Evolutionary conservation across 2,888 invertebrate species (phyloP).

Genomic region (Ectobius pallidus): DNA sequence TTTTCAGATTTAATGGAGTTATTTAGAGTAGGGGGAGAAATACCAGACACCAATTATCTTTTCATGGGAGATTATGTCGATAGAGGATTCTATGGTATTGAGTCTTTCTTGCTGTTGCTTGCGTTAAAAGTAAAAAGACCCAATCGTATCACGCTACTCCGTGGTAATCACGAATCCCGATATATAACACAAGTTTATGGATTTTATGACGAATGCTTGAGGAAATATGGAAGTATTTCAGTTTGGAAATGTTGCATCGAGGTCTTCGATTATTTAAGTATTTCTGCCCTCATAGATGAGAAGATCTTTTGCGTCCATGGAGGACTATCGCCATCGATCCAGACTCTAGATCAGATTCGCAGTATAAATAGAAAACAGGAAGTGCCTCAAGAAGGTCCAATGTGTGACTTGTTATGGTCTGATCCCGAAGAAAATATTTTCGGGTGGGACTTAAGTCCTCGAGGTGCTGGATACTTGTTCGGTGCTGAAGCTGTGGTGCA

Average conservation of each 20-base stretch:
- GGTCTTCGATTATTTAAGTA: slow-evolving; percentile 64
- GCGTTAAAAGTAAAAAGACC: slow-evolving; percentile 67
- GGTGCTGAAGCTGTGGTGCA: slow-evolving; percentile 97
- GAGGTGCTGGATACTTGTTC: slow-evolving; percentile 98
- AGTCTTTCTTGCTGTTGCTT: slow-evolving; percentile 63
- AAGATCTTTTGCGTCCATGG: slow-evolving; percentile 70
- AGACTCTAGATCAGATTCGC: slow-evolving; percentile 66
- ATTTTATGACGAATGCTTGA: slow-evolving; percentile 68
- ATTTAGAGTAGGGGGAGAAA: slow-evolving; percentile 61
- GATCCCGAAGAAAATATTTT: slow-evolving; percentile 78
- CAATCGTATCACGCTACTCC: slow-evolving; percentile 65
- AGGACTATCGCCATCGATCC: slow-evolving; percentile 66
- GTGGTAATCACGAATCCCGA: slow-evolving; percentile 67
- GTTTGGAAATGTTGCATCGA: slow-evolving; percentile 70
- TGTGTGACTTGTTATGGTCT: slow-evolving; percentile 70
- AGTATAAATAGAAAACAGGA: slow-evolving; percentile 68
- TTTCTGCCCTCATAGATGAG: slow-evolving; percentile 62
- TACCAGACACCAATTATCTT: slow-evolving; percentile 63
- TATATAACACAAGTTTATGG: slow-evolving; percentile 71
- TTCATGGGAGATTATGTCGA: slow-evolving; percentile 67
- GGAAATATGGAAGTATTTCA: slow-evolving; percentile 66
- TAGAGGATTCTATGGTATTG: slow-evolving; percentile 63
- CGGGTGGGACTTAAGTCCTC: slow-evolving; percentile 96
- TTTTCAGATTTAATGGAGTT: slow-evolving; percentile 66
- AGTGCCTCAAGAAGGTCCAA: slow-evolving; percentile 64